Base-by-base conservation (phyloP, 2,888 invertebrate genomes). In the Isotomurus palustris region DNA sequence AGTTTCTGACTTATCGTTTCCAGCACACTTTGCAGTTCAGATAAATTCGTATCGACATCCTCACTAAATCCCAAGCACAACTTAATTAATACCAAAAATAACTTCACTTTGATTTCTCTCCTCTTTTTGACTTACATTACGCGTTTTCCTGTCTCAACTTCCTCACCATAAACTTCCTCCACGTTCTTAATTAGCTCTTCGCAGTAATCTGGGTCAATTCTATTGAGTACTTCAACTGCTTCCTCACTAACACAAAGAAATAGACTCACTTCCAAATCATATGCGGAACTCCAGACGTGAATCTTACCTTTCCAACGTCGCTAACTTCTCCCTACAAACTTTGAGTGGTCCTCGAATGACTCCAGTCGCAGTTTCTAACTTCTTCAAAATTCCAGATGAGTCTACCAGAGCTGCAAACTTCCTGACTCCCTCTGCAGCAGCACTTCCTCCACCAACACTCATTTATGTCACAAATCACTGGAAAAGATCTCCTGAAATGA, bases 281-380 rank as follows among this genome's bases (percentile, higher is more conserved):
- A n/a, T n/a, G n/a, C n/a, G n/a, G n/a, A n/a, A n/a, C n/a, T n/a
- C n/a, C n/a, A n/a, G n/a, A n/a, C n/a, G n/a, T n/a, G 25, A 12
- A 32, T 32, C 59, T 64, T 63, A 67, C 67, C 55, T 54, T 32
- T 62, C 50, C 1, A 67, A 14, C 22, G 54, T 51, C 6, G 51
- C 29, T n/a, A 59, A 47, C 44, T 68, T 66, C 22, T 64, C 62
- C 35, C 60, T 55, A 8, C 56, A 52, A 41, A 64, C 56, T 8
- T 29, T 38, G 21, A 68, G 47, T 5, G 64, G 59, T 28, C 64
- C 67, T 10, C 45, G 24, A 36, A 63, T 50, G 4, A 58, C 36
- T 28, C 55, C 40, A 8, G 56, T 44, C 22, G 60, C 41, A 36
- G 66, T 57, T 51, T 58, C 43, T 21, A 57, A 58, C 28, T 60